Base-by-base conservation (phyloP, 2,113 vertebrate genomes). In the Centropus bengalensis region DNA sequence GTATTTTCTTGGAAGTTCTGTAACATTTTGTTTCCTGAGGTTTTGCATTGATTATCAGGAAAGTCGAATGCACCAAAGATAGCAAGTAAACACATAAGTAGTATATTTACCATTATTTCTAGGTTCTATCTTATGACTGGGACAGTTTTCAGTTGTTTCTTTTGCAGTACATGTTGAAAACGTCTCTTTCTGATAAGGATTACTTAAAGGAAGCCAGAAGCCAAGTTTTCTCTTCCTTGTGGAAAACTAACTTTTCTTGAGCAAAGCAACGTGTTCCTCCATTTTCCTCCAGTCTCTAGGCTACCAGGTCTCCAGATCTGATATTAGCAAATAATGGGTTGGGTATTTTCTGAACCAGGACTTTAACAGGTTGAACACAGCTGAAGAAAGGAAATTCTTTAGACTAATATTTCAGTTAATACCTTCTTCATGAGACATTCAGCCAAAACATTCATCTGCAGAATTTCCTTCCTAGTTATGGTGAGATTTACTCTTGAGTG, bases 381-480 rank as follows among this genome's bases (percentile, higher is more conserved):
- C 89, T 69, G 81, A 91, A 77, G 45, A 51, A 69, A 96, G 77
- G 76, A 88, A 93, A 89, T 96, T 84, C 69, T 51, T 84, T 63
- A 96, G 86, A 96, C 58, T 82, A 95, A 68, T 82, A 94, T 95
- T 96, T 96, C 93, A 81, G 69, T 38, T 88, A 82, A 86, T 92
- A 49, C 33, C 83, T 96, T 77, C 75, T 93, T 97, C 67, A 91
- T 71, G 47, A 89, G 76, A 89, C 76, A 90, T 52, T 81, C 49
- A 71, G 82, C 88, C 95, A 96, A 96, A 93, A 95, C 64, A 77
- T 85, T 94, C 33, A 96, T 73, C 88, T 93, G 70, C n/a, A 95
- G 82, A 91, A 87, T 94, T 94, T 96, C 77, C 85, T 97, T 94
- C 91, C 59, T 88, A 92, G 54, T 82, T 95, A 75, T 16, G 82